phyloP scores from a whole-genome alignment of 2,888 invertebrate species.

The Oxyscelio sp. region DNA sequence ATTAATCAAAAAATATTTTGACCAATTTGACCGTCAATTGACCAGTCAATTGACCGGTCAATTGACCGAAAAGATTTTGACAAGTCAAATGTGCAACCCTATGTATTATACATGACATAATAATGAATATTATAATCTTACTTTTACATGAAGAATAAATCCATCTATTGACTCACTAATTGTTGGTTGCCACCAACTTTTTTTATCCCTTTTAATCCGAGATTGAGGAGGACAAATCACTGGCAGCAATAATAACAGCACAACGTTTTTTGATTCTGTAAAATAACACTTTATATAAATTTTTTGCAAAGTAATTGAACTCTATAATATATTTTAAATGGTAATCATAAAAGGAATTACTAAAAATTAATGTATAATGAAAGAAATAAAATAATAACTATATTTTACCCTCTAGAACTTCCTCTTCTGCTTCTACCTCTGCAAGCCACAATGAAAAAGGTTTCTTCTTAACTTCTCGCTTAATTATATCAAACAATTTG shows the following conservation, averaged over 20 bases:
- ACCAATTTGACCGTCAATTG: too few relatives aligned
- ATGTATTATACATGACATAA: neutral
- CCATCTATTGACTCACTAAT: conserved; percentile 32
- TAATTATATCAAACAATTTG: neutral
- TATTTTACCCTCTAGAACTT: neutral
- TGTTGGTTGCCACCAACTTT: conserved; percentile 31
- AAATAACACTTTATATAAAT: too few relatives aligned
- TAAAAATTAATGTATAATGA: too few relatives aligned
- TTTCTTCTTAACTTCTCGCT: conserved; percentile 1
- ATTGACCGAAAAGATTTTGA: too few relatives aligned
- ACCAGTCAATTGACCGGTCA: too few relatives aligned
- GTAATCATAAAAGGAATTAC: too few relatives aligned
- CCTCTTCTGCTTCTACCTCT: neutral
- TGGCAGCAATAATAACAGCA: conserved; percentile 30
- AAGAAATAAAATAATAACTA: neutral
- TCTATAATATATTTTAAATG: too few relatives aligned
- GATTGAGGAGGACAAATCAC: conserved; percentile 28
- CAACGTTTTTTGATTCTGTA: conserved; percentile 13
- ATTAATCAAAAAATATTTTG: too few relatives aligned
- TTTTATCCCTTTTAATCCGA: conserved; percentile 1
- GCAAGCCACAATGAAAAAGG: neutral
- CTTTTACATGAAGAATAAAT: conserved; percentile 46
- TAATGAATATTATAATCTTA: neutral
- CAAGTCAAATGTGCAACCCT: too few relatives aligned
- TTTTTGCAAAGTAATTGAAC: too few relatives aligned